A percentile compares a stretch with the other conserved stretches of the same genome.
phyloP scores from a whole-genome alignment of 2,888 invertebrate species.

The Amphipyra tragopoginis region DNA sequence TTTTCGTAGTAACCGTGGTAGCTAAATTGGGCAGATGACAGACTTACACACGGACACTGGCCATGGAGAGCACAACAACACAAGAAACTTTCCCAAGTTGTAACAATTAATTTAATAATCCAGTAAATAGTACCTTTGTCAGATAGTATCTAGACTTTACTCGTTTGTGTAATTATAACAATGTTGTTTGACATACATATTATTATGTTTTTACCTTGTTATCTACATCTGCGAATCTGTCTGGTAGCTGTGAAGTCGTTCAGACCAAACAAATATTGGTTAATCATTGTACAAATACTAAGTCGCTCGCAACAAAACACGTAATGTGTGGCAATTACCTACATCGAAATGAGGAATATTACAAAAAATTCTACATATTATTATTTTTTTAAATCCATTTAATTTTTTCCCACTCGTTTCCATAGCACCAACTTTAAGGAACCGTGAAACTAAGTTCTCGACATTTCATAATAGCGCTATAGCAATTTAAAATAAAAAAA shows the following conservation, averaged over 20 bases:
- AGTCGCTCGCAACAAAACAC: constrained; percentile 7
- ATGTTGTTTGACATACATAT: constrained; percentile 21
- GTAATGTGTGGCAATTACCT: constrained; percentile 3
- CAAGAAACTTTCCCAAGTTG: constrained; percentile 2
- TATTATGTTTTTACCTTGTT: constrained; percentile 35
- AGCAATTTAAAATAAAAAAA: no score
- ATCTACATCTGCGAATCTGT: constrained; percentile 30
- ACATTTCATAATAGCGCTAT: no score
- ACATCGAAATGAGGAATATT: not conserved
- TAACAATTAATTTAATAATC: not conserved
- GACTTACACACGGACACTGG: no score
- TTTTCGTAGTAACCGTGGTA: no score
- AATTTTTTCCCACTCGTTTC: no score
- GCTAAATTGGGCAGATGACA: no score
- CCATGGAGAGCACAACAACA: no score
- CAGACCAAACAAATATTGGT: constrained; percentile 40
- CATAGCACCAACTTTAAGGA: no score
- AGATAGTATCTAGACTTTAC: not conserved
- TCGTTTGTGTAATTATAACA: constrained; percentile 24
- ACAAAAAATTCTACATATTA: no score
- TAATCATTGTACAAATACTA: constrained; percentile 26
- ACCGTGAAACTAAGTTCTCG: no score
- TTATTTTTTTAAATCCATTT: no score
- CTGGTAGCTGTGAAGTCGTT: constrained; percentile 25
- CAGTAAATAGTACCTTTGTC: not conserved